Evolutionary conservation across 1,140 invertebrate species (phyloP).

Genomic region (Fragariocoptes setiger): DNA sequence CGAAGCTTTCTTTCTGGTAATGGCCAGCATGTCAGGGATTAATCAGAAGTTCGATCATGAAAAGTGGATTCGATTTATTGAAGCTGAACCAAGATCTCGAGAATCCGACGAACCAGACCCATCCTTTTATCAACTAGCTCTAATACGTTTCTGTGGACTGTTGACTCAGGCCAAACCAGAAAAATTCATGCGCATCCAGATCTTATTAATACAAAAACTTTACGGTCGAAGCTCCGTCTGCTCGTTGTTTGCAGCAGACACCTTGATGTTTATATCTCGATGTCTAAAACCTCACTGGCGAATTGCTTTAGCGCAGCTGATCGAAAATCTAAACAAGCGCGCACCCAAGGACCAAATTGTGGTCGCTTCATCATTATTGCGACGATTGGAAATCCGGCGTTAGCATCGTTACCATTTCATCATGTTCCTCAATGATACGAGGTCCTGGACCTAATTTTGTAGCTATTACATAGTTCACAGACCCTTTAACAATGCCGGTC

Average conservation of each 20-base stretch:
- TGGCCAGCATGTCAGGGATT: neutral
- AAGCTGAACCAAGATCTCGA: too few species aligned
- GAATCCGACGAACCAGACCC: neutral
- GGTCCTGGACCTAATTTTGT: constrained; percentile 42
- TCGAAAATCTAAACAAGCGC: neutral
- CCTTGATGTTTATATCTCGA: neutral
- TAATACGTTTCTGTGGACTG: neutral
- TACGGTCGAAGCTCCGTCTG: neutral
- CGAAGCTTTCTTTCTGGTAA: neutral
- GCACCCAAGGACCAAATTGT: too few species aligned
- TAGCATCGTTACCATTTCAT: too few species aligned
- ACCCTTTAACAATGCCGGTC: too few species aligned
- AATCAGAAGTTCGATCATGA: neutral
- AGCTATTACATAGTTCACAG: constrained; percentile 48
- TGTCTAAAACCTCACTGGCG: neutral
- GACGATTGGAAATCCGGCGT: too few species aligned
- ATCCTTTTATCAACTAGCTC: neutral
- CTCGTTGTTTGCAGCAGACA: neutral
- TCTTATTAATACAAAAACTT: neutral
- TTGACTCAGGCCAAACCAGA: neutral
- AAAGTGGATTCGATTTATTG: too few species aligned
- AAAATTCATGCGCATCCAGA: neutral
- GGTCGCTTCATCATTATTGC: too few species aligned
- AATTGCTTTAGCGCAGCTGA: neutral
- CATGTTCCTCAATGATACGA: constrained; percentile 2